These are phyloP conservation scores for Diplodus sargus DNA, from an alignment of 2,797 vertebrate species.

Conservation along the genomic window DNA sequence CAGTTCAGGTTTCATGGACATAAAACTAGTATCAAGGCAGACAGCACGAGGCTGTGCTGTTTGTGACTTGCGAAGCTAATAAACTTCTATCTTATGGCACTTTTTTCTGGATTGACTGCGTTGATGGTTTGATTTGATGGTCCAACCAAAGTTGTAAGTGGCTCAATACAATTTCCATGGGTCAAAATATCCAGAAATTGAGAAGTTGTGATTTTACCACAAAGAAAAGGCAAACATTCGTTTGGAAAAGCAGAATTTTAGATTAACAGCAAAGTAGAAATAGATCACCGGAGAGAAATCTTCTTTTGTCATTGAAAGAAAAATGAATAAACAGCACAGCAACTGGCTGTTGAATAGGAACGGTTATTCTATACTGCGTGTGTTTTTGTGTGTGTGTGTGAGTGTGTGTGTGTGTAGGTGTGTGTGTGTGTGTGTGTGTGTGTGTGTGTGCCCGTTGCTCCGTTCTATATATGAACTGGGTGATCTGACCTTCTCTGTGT, in stretches of 20 bases:
- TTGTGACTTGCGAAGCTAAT: neutral
- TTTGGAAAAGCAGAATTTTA: neutral
- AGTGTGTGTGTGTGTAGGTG: slow-evolving; percentile 2
- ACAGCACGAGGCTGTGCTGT: too few species aligned
- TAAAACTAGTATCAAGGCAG: neutral
- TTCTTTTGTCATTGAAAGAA: slow-evolving; percentile 1
- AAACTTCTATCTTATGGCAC: too few species aligned
- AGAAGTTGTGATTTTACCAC: neutral
- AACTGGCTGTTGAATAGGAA: slow-evolving; percentile 51
- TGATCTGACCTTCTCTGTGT: slow-evolving; percentile 12
- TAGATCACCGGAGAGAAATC: neutral
- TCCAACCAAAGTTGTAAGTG: neutral
- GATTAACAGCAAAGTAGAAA: neutral
- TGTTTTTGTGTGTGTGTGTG: slow-evolving; percentile 1
- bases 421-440: slow-evolving; percentile 19
- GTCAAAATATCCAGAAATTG: neutral
- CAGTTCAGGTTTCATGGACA: slow-evolving; percentile 6
- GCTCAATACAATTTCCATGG: neutral
- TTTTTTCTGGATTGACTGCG: neutral
- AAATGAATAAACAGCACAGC: slow-evolving; percentile 14
- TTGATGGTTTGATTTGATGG: neutral
- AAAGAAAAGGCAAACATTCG: neutral
- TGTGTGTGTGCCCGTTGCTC: too few species aligned
- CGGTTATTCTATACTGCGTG: slow-evolving; percentile 35
- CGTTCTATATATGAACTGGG: slow-evolving; percentile 17